Conservation (phyloP, 2,113 vertebrate species). For the Bubo bubo region DNA sequence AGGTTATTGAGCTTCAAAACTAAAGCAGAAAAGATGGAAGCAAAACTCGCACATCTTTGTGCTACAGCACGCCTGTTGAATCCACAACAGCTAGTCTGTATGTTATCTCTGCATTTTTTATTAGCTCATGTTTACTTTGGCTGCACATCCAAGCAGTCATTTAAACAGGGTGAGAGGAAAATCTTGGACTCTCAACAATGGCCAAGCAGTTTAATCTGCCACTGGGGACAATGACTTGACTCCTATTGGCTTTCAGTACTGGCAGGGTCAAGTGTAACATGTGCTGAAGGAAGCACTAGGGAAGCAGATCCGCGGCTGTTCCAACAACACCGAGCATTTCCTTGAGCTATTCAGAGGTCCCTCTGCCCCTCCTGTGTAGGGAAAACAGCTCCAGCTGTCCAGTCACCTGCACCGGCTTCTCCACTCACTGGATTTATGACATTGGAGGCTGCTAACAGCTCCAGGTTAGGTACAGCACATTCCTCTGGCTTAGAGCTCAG, state of each 20-base stretch:
- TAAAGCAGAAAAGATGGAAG: background rate
- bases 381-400: slow-evolving; percentile 30
- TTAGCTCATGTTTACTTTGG: slow-evolving; percentile 58
- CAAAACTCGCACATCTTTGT: background rate
- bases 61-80: background rate
- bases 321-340: slow-evolving; percentile 31
- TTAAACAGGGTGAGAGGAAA: slow-evolving; percentile 35
- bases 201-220: slow-evolving; percentile 46
- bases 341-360: slow-evolving; percentile 48
- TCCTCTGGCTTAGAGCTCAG: background rate
- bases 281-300: slow-evolving; percentile 59
- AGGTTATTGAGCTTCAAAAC: background rate
- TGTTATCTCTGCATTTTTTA: slow-evolving; percentile 37
- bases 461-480: slow-evolving; percentile 12
- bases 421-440: background rate
- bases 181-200: slow-evolving; percentile 60
- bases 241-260: background rate
- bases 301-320: slow-evolving; percentile 1
- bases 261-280: slow-evolving; percentile 38
- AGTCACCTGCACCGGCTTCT: slow-evolving; percentile 27
- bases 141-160: slow-evolving; percentile 32
- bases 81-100: background rate
- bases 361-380: background rate
- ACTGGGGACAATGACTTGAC: slow-evolving; percentile 47
- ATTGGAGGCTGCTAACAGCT: background rate